Evolutionary conservation across 2,888 invertebrate genomes (phyloP).

Genomic region (Cataglyphis rosenhaueri): DNA sequence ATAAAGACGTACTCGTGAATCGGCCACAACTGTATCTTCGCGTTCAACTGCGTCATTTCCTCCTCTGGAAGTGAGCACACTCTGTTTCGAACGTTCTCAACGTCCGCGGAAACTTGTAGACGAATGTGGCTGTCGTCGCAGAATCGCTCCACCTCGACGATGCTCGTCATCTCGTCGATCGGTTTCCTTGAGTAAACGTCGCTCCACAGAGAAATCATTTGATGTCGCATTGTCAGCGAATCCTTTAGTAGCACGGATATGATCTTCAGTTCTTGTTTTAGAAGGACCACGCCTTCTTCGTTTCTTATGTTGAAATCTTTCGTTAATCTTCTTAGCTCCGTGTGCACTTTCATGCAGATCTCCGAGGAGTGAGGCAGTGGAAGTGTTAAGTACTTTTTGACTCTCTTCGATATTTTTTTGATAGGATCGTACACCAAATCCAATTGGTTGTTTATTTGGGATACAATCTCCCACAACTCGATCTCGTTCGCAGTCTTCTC

Average conservation of each 20-base stretch:
- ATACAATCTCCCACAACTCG: conserved; percentile 77
- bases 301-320: conserved; percentile 67
- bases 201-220: conserved; percentile 74
- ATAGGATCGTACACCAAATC: conserved; percentile 74
- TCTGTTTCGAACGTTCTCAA: conserved; percentile 54
- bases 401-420: conserved; percentile 76
- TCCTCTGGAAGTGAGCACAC: not conserved
- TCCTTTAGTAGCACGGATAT: conserved; percentile 68
- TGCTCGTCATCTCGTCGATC: conserved; percentile 58
- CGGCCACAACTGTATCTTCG: conserved; percentile 87
- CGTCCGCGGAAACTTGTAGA: conserved; percentile 62
- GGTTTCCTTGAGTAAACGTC: conserved; percentile 68
- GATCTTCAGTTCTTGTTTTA: conserved; percentile 72
- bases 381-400: conserved; percentile 72
- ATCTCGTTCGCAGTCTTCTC: conserved; percentile 68
- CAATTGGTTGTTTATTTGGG: conserved; percentile 68
- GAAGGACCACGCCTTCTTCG: conserved; percentile 44
- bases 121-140: conserved; percentile 62
- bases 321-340: conserved; percentile 64
- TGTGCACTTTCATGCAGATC: conserved; percentile 63
- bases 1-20: conserved; percentile 87
- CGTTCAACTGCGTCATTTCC: conserved; percentile 72
- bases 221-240: conserved; percentile 57
- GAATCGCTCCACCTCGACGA: conserved; percentile 67
- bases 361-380: conserved; percentile 78